Evolutionary conservation across 2,113 vertebrate genomes (phyloP), one percentile per base, ranked within the genome.

Genomic region (Hemicordylus capensis): DNA sequence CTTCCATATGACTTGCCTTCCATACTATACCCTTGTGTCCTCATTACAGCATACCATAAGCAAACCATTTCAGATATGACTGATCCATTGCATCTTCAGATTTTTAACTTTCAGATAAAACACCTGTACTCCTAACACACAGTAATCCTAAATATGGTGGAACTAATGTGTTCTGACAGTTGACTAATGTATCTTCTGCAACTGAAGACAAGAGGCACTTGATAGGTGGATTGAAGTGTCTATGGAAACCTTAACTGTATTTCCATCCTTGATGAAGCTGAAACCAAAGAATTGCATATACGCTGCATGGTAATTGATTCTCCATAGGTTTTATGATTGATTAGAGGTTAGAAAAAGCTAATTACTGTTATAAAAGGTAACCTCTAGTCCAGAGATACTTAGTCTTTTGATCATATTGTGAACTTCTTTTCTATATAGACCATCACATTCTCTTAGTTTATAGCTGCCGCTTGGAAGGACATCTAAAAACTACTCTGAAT

Each of bases 11-110:
- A 59, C 22, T 70, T 39, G 44, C 64, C 66, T 64, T 67, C 46
- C 22, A 11, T 81, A 72, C 51, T 81, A 58, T 39, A 83, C 69
- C 54, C 54, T 46, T 73, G 69, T 83, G 81, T 83, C 73, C 81
- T 83, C 81, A 73, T 83, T 83, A 73, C 39, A 83, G 51, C 28
- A 26, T 34, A 11, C n/a, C 70, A 44, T 48, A 83, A 61, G 81
- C 28, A 61, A 83, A 74, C 81, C 31, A 61, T 74, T 83, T 83
- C 81, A 48, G 69, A 4, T 73, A 31, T 10, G 37, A 61, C 56
- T 61, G 69, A 46, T 44, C 54, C 34, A 10, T 83, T 59, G 54
- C 69, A 72, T 46, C 39, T 73, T 61, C 81, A 20, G 17, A 46
- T 73, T 73, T 42, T 73, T 46, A 59, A n/a, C 54, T 73, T 82